Conservation (phyloP, 2,888 invertebrate genomes). For the Drosophila tripunctata region DNA sequence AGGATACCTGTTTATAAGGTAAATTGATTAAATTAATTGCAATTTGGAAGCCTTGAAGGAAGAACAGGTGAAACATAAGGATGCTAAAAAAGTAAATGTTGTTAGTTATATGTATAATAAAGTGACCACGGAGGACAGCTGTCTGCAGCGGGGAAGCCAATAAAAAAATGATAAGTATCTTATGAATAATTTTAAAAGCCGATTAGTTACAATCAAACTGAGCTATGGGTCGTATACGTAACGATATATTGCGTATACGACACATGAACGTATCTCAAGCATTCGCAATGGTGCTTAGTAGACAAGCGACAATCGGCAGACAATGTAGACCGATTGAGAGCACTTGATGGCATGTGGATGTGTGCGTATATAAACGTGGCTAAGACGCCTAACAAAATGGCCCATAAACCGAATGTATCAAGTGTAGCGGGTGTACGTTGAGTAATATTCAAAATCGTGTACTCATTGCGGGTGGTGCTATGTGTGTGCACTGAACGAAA, state of each 20-base stretch:
- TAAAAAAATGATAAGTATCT: background rate
- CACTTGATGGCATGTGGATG: constrained; percentile 10
- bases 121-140: too few species aligned
- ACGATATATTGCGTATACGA: constrained; percentile 25
- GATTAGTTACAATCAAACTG: background rate
- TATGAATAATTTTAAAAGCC: background rate
- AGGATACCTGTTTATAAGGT: too few species aligned
- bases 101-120: too few species aligned
- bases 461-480: constrained; percentile 3
- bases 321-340: background rate
- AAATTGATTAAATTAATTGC: too few species aligned
- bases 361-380: background rate
- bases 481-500: background rate
- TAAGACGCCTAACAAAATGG: constrained; percentile 37
- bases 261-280: constrained; percentile 3
- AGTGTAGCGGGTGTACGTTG: constrained; percentile 2
- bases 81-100: too few species aligned
- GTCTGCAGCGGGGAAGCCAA: background rate
- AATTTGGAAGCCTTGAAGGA: too few species aligned
- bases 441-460: constrained; percentile 18
- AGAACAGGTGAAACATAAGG: too few species aligned
- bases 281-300: constrained; percentile 22
- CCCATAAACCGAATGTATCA: constrained; percentile 37
- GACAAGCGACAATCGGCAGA: constrained; percentile 3
- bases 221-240: constrained; percentile 29